Conservation (phyloP, 2,113 vertebrate genomes). For the Campylorhamphus procurvoides region DNA sequence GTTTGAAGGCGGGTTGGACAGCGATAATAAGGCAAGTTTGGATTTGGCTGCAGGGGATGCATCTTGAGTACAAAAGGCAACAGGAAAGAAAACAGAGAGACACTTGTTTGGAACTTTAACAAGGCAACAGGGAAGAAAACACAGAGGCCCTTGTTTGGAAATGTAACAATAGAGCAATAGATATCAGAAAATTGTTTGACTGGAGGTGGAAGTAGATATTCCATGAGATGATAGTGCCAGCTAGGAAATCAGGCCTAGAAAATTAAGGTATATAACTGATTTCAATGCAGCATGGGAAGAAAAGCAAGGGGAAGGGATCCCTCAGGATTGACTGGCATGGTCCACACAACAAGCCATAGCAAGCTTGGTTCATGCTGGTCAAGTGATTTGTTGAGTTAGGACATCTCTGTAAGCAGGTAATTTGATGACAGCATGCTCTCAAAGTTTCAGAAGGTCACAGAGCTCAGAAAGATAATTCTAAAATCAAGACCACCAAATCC, state of each 20-base stretch:
- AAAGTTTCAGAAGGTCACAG: neutral
- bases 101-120: constrained; percentile 34
- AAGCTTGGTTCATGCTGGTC: neutral
- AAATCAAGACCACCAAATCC: neutral
- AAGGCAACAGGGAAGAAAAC: constrained; percentile 12
- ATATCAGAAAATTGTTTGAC: neutral
- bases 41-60: constrained; percentile 37
- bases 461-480: neutral
- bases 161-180: neutral
- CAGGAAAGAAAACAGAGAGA: constrained; percentile 28
- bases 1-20: neutral
- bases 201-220: neutral
- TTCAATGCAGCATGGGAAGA: neutral
- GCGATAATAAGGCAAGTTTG: constrained; percentile 9
- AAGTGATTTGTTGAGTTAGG: neutral
- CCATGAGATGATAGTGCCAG: neutral
- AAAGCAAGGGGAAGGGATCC: neutral
- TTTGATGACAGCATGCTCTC: neutral
- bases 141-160: constrained; percentile 21
- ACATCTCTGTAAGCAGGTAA: neutral
- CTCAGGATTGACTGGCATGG: neutral
- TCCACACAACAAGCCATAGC: neutral
- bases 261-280: neutral
- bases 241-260: neutral
- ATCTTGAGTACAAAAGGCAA: constrained; percentile 20